phyloP scores from a whole-genome alignment of 2,113 vertebrate species.

The Hucho hucho region DNA sequence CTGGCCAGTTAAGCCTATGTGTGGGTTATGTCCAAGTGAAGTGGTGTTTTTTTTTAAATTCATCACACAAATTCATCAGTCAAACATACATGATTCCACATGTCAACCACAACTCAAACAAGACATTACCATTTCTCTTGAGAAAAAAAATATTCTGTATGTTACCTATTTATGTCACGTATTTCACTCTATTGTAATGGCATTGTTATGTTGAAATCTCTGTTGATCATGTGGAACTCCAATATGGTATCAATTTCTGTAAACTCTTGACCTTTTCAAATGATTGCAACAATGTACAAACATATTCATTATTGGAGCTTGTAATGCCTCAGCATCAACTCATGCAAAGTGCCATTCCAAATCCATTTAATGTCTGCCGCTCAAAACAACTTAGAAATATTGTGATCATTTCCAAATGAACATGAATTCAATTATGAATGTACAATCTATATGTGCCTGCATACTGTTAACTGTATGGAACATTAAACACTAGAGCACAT shows the following conservation, averaged over 20 bases:
- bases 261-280: conserved; percentile 3
- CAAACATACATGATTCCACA: too few species aligned
- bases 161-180: too few species aligned
- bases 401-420: conserved; percentile 9
- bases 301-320: conserved; percentile 4
- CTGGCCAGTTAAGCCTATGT: conserved; percentile 10
- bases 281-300: neutral
- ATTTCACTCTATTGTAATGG: too few species aligned
- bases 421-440: conserved; percentile 20
- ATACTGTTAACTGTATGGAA: conserved; percentile 22
- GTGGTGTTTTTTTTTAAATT: too few species aligned
- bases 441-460: conserved; percentile 23
- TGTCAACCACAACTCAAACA: too few species aligned
- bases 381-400: conserved; percentile 4
- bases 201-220: too few species aligned
- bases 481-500: conserved; percentile 23
- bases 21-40: neutral
- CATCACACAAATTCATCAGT: too few species aligned
- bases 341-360: conserved; percentile 2
- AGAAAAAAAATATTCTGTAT: too few species aligned
- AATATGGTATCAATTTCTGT: neutral
- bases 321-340: neutral
- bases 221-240: neutral
- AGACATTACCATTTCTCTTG: too few species aligned
- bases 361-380: neutral